phyloP scores from a whole-genome alignment of 2,113 vertebrate genomes.

The Hemibagrus wyckioides region DNA sequence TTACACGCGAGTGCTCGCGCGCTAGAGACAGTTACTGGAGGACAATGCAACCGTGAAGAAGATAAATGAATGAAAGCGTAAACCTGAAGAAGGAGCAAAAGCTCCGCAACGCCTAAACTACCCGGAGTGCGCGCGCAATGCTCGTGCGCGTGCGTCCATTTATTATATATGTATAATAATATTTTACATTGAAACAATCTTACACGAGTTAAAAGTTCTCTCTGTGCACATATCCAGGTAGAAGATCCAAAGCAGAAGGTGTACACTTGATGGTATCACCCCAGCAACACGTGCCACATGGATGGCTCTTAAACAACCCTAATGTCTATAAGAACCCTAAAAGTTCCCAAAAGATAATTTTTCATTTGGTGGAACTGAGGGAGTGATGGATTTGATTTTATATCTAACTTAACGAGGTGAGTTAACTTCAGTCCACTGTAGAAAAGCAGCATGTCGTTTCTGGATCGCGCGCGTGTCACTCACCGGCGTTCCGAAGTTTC shows the following conservation, averaged over 20 bases:
- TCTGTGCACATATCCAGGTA: neutral
- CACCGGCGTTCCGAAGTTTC: slow-evolving; percentile 89
- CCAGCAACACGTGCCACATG: neutral
- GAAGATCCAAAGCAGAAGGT: neutral
- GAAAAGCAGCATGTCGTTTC: neutral
- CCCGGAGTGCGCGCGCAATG: neutral
- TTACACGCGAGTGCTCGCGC: too few relatives aligned
- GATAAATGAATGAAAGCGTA: neutral
- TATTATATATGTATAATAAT: neutral
- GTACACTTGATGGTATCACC: neutral
- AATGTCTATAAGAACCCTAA: neutral
- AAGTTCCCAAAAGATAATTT: neutral
- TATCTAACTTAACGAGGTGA: neutral
- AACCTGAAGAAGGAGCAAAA: neutral
- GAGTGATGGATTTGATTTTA: too few relatives aligned
- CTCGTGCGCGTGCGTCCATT: too few relatives aligned
- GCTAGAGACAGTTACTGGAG: too few relatives aligned
- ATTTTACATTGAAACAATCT: neutral
- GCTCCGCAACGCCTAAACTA: neutral
- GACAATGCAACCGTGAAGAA: too few relatives aligned
- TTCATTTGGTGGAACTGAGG: too few relatives aligned
- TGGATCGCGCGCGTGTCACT: slow-evolving; percentile 39
- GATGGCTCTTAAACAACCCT: neutral
- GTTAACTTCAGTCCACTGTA: neutral
- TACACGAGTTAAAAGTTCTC: neutral